Evolutionary conservation across 2,113 vertebrate species (phyloP).

Genomic region (Platycercus adscitus): DNA sequence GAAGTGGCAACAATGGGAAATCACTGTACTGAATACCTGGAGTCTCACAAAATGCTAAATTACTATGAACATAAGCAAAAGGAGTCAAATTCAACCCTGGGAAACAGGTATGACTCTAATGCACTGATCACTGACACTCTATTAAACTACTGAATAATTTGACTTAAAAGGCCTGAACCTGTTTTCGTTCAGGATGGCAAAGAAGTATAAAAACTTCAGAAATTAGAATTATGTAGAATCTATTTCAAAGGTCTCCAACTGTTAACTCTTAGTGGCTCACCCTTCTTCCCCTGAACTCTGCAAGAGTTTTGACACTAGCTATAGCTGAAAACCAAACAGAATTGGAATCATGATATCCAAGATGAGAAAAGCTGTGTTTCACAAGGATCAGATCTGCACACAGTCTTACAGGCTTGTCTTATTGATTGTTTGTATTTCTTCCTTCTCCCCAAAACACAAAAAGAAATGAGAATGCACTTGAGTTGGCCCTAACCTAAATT

Average conservation of each 20-base stretch:
- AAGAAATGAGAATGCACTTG: neutral
- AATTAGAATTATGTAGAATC: neutral
- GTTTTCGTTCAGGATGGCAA: neutral
- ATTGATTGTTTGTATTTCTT: neutral
- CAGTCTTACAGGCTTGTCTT: neutral
- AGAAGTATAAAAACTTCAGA: neutral
- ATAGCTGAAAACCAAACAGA: neutral
- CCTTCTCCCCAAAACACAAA: neutral
- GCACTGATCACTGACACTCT: neutral
- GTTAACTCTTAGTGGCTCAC: neutral
- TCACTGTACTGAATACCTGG: neutral
- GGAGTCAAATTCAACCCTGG: neutral
- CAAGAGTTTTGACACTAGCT: neutral
- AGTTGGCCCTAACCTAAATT: neutral
- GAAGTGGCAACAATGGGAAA: neutral
- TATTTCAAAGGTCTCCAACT: neutral
- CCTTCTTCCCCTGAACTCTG: neutral
- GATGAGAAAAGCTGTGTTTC: neutral
- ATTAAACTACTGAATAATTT: neutral
- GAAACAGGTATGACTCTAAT: neutral
- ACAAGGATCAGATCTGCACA: neutral
- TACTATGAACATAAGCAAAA: neutral
- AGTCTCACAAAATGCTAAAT: neutral
- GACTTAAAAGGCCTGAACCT: neutral
- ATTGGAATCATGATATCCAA: neutral